Base-by-base conservation (phyloP, 2,113 vertebrate genomes). In the Tautogolabrus adspersus region DNA sequence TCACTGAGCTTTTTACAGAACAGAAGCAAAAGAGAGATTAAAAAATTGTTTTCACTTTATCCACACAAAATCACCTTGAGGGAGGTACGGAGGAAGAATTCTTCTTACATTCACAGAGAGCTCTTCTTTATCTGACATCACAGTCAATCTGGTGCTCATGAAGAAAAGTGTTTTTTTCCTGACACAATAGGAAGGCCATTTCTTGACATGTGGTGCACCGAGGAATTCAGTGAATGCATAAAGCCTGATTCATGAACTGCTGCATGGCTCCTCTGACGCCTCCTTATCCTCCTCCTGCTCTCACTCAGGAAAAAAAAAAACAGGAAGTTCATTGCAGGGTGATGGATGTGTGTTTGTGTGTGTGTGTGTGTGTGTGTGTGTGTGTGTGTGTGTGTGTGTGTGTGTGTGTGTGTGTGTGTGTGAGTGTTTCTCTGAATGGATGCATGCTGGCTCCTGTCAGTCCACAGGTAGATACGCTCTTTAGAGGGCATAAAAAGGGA, bases 151-250 rank as follows among this genome's bases (percentile, higher is more conserved):
- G 6, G 2, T 34, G 52, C 52, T 82, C 56, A 26, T 1, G 44
- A 15, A 54, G 58, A 56, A 62, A 38, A 71, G 18, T 26, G 69
- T 51, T 69, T n/a, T 56, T 42, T 63, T 46, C 6, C 73, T 21
- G 42, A 73, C 69, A 83, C 80, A 89, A 77, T 55, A 70, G 57
- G 62, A 77, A 86, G 84, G 73, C 76, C 64, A 65, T 77, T 51
- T 75, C 80, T 77, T 66, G 21, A 82, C 73, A 78, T 82, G 87
- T 65, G 89, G 86, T 67, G 64, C 47, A 58, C 72, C 8, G 3
- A 66, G 79, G 87, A 88, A 90, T 91, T 86, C 63, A 67, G 19
- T 84, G 79, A 85, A 89, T 87, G 81, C 62, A 49, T 23, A 18
- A 75, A 73, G 66, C 65, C 8, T 57, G 57, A 70, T 81, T 84